A percentile compares a stretch with the other conserved stretches of the same genome.
These are phyloP conservation scores for Leucosticte australis DNA, from an alignment of 2,113 vertebrate genomes.

Conservation along the genomic window DNA sequence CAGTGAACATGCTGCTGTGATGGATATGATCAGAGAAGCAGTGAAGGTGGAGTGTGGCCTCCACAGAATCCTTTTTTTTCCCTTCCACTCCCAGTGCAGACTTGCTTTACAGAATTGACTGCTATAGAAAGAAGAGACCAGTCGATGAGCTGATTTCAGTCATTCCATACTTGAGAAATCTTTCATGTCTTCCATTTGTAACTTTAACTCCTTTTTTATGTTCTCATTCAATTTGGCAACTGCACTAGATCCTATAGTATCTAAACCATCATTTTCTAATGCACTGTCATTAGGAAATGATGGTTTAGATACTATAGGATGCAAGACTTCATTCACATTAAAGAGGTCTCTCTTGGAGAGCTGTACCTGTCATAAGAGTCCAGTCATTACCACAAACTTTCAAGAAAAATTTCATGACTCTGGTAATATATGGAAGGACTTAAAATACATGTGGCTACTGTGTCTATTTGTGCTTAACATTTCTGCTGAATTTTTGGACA, in stretches of 20 bases:
- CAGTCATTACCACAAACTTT: background rate
- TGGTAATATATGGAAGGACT: background rate
- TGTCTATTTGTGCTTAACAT: background rate
- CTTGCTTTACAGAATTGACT: background rate
- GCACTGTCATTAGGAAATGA: background rate
- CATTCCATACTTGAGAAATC: background rate
- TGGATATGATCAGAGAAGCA: background rate
- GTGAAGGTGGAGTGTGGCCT: fast-evolving
- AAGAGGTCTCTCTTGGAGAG: background rate
- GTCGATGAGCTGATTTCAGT: background rate
- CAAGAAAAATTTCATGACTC: background rate
- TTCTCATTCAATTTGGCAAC: background rate
- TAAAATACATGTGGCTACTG: background rate
- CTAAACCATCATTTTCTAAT: too few relatives aligned
- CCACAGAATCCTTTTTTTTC: background rate
- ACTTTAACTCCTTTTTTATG: background rate
- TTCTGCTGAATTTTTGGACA: background rate
- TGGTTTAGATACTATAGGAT: background rate
- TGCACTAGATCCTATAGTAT: too few relatives aligned
- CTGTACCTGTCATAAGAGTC: background rate
- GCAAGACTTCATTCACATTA: background rate
- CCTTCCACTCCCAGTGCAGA: background rate
- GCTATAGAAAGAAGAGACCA: background rate
- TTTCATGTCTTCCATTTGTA: background rate
- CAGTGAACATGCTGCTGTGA: background rate